phyloP scores from a whole-genome alignment of 2,888 invertebrate genomes.

The Parnassius smintheus region DNA sequence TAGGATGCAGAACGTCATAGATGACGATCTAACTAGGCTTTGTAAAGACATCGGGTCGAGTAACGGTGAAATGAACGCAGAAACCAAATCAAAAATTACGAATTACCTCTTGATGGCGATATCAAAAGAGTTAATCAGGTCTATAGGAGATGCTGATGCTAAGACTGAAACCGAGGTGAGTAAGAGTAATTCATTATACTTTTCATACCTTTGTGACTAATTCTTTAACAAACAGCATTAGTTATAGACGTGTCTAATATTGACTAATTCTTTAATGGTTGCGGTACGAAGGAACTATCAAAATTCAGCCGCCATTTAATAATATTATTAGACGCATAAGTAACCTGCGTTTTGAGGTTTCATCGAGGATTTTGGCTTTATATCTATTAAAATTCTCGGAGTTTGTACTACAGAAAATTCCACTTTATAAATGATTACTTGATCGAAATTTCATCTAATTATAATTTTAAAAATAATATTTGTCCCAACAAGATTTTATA shows the following conservation, averaged over 20 bases:
- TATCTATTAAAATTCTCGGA: too few relatives aligned
- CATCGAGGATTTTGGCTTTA: too few relatives aligned
- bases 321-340: too few relatives aligned
- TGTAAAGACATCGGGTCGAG: slow-evolving; percentile 62
- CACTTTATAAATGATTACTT: too few relatives aligned
- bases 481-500: too few relatives aligned
- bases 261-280: slow-evolving; percentile 44
- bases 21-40: slow-evolving; percentile 65
- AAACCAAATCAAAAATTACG: slow-evolving; percentile 75
- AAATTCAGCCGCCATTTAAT: background rate
- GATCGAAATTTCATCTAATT: too few relatives aligned
- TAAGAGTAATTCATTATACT: slow-evolving; percentile 34
- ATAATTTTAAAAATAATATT: too few relatives aligned
- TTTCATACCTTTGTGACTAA: slow-evolving; percentile 59
- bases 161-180: slow-evolving; percentile 78
- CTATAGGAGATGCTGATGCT: slow-evolving; percentile 75
- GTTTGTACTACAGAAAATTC: too few relatives aligned
- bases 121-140: slow-evolving; percentile 75
- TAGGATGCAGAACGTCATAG: slow-evolving; percentile 66
- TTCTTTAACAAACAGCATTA: slow-evolving; percentile 43
- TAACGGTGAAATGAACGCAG: slow-evolving; percentile 56
- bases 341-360: too few relatives aligned
- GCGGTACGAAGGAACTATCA: slow-evolving; percentile 34
- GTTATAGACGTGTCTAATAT: slow-evolving; percentile 40
- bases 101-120: slow-evolving; percentile 78